phyloP scores from a whole-genome alignment of 2,113 vertebrate species.

The Seriola quinqueradiata region DNA sequence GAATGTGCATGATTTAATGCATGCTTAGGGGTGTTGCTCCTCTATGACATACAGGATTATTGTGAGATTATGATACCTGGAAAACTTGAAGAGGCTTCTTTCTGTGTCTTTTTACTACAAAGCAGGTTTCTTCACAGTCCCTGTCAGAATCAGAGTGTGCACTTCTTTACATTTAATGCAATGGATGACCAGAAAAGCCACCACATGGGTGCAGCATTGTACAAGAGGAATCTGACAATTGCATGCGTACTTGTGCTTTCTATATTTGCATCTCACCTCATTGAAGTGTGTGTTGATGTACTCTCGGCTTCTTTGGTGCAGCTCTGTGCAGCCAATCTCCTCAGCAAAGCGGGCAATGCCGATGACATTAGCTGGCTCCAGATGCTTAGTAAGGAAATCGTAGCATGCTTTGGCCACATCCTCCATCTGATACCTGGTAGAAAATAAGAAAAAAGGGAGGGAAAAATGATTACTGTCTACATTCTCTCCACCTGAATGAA shows the following conservation, averaged over 20 bases:
- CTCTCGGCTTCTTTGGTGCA: slow-evolving; percentile 80
- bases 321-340: slow-evolving; percentile 85
- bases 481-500: background rate
- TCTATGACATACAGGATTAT: too few species aligned
- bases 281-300: slow-evolving; percentile 89
- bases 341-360: slow-evolving; percentile 88
- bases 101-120: too few species aligned
- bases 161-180: background rate
- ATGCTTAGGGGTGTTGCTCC: background rate
- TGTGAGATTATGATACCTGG: too few species aligned
- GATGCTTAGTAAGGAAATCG: slow-evolving; percentile 86
- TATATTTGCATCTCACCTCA: slow-evolving; percentile 76
- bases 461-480: background rate
- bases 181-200: background rate
- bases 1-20: background rate
- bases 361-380: slow-evolving; percentile 87
- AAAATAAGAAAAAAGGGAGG: background rate
- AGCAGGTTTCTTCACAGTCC: background rate
- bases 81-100: too few species aligned
- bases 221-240: background rate
- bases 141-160: background rate
- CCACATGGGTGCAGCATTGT: slow-evolving; percentile 19
- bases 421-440: slow-evolving; percentile 84
- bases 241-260: background rate
- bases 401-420: slow-evolving; percentile 87